Evolutionary conservation across 1,140 invertebrate species (phyloP).

Genomic region (Penaeus vannamei): DNA sequence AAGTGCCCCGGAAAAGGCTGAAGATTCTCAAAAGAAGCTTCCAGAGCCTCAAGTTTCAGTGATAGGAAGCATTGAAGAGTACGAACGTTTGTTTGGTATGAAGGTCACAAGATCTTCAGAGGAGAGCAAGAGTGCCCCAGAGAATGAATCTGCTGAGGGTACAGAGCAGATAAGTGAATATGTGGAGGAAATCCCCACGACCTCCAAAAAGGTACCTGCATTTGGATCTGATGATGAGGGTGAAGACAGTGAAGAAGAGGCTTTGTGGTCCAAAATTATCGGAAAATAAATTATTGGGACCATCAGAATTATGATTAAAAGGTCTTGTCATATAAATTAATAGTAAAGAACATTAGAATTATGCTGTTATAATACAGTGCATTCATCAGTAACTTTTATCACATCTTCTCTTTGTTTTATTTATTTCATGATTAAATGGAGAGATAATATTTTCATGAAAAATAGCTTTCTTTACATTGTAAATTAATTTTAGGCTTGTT

Average conservation of each 20-base stretch:
- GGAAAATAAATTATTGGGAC: slow-evolving; percentile 41
- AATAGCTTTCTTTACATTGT: too few species aligned
- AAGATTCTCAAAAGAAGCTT: slow-evolving; percentile 36
- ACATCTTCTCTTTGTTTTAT: too few species aligned
- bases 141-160: background rate
- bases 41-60: slow-evolving; percentile 64
- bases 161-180: background rate
- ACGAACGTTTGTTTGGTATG: slow-evolving; percentile 69
- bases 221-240: slow-evolving; percentile 64
- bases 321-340: too few species aligned
- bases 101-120: slow-evolving; percentile 53
- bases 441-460: too few species aligned
- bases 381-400: too few species aligned
- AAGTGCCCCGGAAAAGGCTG: slow-evolving; percentile 25
- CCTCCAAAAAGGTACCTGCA: background rate
- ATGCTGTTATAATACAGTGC: too few species aligned
- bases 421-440: too few species aligned
- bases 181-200: background rate
- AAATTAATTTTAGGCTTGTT: too few species aligned
- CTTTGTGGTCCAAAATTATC: slow-evolving; percentile 67
- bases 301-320: too few species aligned
- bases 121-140: background rate
- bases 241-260: slow-evolving; percentile 68
- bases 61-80: slow-evolving; percentile 70
- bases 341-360: too few species aligned